Percentiles rank a stretch among this genome's conserved stretches.
phyloP scores from a whole-genome alignment of 2,888 invertebrate genomes.

The Hesperia comma region DNA sequence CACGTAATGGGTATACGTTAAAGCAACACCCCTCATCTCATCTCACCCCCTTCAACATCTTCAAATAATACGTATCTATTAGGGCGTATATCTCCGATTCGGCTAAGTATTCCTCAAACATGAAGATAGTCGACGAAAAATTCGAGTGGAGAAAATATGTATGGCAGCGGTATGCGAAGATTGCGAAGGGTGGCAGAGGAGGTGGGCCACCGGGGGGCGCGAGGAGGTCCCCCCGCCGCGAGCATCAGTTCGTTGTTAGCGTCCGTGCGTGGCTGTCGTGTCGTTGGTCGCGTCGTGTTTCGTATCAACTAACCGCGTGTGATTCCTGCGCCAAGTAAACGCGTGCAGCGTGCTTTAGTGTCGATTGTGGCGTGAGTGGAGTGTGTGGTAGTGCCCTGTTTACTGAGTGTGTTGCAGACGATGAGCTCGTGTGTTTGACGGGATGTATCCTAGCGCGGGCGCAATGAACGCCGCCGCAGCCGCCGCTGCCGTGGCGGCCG shows the following conservation, averaged over 20 bases:
- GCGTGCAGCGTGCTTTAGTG: conserved; percentile 63
- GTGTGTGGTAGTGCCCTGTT: conserved; percentile 75
- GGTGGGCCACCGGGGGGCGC: conserved; percentile 56
- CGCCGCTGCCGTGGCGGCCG: conserved; percentile 92
- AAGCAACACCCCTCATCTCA: conserved; percentile 38
- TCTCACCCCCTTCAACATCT: conserved; percentile 61
- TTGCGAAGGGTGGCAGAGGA: conserved; percentile 65
- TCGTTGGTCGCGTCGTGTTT: conserved; percentile 53
- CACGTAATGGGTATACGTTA: conserved; percentile 31
- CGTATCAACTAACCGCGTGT: conserved; percentile 64
- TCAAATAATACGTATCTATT: conserved; percentile 81
- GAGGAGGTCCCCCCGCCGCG: conserved; percentile 57
- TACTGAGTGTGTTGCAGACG: conserved; percentile 63
- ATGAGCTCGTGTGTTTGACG: conserved; percentile 82
- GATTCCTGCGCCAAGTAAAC: conserved; percentile 60
- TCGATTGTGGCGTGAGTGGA: conserved; percentile 70
- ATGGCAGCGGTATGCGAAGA: conserved; percentile 66
- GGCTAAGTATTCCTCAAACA: conserved; percentile 82
- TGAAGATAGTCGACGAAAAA: conserved; percentile 82
- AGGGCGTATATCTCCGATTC: conserved; percentile 81
- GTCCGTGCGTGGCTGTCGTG: conserved; percentile 47
- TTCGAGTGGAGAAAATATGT: conserved; percentile 82
- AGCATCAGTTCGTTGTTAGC: conserved; percentile 68
- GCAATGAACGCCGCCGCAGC: conserved; percentile 93
- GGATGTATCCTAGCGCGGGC: conserved; percentile 94